A percentile compares a stretch with the other conserved stretches of the same genome.
These are phyloP conservation scores for Lepisosteus osseus DNA, from an alignment of 2,113 vertebrate genomes.

Conservation along the genomic window DNA sequence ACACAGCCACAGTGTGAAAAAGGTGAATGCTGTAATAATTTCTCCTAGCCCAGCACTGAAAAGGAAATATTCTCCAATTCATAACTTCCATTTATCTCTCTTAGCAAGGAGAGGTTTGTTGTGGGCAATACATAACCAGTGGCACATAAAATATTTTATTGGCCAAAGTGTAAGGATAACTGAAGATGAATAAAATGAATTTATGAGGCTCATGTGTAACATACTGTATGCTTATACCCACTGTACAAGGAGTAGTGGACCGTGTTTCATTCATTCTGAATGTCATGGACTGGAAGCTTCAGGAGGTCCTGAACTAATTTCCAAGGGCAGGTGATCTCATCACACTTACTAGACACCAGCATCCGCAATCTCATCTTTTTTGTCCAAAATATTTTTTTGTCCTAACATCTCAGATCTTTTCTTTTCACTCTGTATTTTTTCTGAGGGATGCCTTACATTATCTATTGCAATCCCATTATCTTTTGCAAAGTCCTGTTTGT, in stretches of 20 bases:
- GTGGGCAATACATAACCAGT: not conserved
- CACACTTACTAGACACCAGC: too few species aligned
- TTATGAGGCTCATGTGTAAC: not conserved
- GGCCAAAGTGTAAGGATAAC: constrained; percentile 4
- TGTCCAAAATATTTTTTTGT: too few species aligned
- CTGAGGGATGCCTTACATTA: too few species aligned
- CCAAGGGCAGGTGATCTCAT: not conserved
- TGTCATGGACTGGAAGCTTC: not conserved
- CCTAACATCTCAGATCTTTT: too few species aligned
- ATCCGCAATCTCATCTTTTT: too few species aligned
- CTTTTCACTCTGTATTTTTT: too few species aligned
- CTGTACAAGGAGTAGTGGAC: not conserved
- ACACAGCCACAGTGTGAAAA: not conserved
- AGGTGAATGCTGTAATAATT: too few species aligned
- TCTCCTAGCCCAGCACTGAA: not conserved
- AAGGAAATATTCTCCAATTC: constrained; percentile 6
- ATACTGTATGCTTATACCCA: not conserved
- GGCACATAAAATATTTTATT: constrained; percentile 11
- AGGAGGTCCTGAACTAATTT: not conserved
- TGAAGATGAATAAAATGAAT: constrained; percentile 17
- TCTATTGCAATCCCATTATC: too few species aligned
- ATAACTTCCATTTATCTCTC: not conserved
- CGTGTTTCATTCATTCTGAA: constrained; percentile 1
- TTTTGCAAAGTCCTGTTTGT: too few species aligned
- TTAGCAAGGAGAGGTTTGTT: not conserved